Evolutionary conservation across 2,888 invertebrate species (phyloP), one percentile per base, ranked within the genome.

Genomic region (Tromatobia lineatoria): DNA sequence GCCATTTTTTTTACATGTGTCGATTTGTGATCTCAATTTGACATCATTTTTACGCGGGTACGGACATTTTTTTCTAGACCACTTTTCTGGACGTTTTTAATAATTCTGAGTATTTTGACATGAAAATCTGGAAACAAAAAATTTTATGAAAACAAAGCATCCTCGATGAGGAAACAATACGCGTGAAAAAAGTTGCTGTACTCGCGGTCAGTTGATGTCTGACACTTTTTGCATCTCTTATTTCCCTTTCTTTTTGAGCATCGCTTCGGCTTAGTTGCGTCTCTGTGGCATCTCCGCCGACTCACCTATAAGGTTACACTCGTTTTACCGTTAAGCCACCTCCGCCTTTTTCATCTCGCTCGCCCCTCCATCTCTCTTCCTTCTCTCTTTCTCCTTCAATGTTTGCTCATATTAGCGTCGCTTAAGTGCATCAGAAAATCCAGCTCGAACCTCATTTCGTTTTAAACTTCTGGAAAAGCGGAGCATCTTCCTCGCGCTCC

Each of bases 261-360:
- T 86, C 84, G 86, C 79, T 81, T 80, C 81, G 66, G 75, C 78
- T 74, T 75, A 73, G 66, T 34, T 75, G 85, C 85, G 82, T 85
- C 74, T 80, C 74, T 80, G 82, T 78, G 80, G 66, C 84, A 86
- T 80, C 85, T 84, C 80, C 67, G 73, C 80, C 47, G 38, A 87
- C 85, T 87, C 85, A 83, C 87, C 90, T 90, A 90, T 92, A 92
- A 92, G 91, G 90, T 91, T 92, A 91, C 89, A 89, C 87, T 87
- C 87, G 85, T 87, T 92, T 91, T 92, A 92, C 92, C 92, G 92
- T 92, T 92, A 92, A 91, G 85, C 87, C 88, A 89, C 89, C 90
- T 89, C 74, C 74, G 71, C 64, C 89, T 84, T 90, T 88, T 91
- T 88, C 86, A 89, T 87, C 87, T 76, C 69, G 83, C 85, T 82